Evolutionary conservation across 2,113 vertebrate species (phyloP).

Genomic region (Cyphomyrus discorhynchus): DNA sequence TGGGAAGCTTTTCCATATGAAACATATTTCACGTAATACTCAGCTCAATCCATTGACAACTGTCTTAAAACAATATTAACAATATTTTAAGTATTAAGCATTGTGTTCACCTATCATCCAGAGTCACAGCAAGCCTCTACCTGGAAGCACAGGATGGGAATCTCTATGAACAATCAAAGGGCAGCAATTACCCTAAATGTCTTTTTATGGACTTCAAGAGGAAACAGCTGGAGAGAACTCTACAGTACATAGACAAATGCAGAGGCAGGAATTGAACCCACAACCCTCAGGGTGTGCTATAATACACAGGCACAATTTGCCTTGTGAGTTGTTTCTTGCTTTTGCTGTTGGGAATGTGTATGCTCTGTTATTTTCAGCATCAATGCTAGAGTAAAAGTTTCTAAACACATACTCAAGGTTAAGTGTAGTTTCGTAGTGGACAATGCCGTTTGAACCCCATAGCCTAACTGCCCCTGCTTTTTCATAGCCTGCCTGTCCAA

Average conservation of each 20-base stretch:
- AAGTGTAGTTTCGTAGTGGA: background rate
- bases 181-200: background rate
- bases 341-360: background rate
- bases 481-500: constrained; percentile 49
- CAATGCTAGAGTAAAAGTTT: background rate
- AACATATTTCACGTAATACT: background rate
- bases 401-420: background rate
- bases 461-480: constrained; percentile 28
- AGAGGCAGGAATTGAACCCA: background rate
- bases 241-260: background rate
- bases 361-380: background rate
- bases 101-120: background rate
- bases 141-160: background rate
- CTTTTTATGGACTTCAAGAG: background rate
- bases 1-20: background rate
- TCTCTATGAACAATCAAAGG: background rate
- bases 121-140: background rate
- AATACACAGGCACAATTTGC: background rate
- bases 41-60: background rate
- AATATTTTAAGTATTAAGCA: background rate
- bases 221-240: background rate
- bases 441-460: background rate
- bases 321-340: background rate
- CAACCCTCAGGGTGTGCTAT: background rate
- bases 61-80: background rate